phyloP scores from a whole-genome alignment of 2,888 invertebrate species.

The Erebia aethiops region DNA sequence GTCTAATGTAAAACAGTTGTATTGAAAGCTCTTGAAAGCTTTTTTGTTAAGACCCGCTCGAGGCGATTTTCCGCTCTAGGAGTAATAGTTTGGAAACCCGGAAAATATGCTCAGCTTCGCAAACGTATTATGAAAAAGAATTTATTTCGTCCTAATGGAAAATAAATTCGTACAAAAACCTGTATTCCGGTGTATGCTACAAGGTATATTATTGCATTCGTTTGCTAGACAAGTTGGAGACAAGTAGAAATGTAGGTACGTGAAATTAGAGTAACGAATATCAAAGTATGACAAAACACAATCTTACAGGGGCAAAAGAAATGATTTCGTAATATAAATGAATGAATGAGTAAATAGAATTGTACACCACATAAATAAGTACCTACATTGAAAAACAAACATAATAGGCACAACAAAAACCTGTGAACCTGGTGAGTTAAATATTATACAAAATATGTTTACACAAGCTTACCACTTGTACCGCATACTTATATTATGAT shows the following conservation, averaged over 20 bases:
- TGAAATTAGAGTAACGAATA: too few species aligned
- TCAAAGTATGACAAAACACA: too few species aligned
- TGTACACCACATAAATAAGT: too few species aligned
- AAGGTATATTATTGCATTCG: background rate
- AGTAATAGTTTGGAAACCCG: slow-evolving; percentile 23
- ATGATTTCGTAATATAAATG: too few species aligned
- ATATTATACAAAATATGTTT: background rate
- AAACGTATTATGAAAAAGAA: slow-evolving; percentile 15
- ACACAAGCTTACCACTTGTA: background rate
- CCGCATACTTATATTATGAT: slow-evolving; percentile 3
- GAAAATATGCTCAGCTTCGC: slow-evolving; percentile 23
- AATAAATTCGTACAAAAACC: slow-evolving; percentile 6
- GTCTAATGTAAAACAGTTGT: slow-evolving; percentile 36
- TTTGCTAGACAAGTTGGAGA: background rate
- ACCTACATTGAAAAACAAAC: too few species aligned
- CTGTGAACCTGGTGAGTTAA: background rate
- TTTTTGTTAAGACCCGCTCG: slow-evolving; percentile 33
- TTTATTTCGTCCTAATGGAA: slow-evolving; percentile 17
- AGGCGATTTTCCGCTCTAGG: slow-evolving; percentile 32
- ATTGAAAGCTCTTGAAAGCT: slow-evolving; percentile 37
- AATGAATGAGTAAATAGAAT: too few species aligned
- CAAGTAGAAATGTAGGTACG: too few species aligned
- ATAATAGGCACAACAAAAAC: background rate
- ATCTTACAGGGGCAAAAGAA: too few species aligned
- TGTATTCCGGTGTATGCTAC: background rate